These are phyloP conservation scores for Maniola hyperantus DNA, from an alignment of 2,888 invertebrate genomes.

Conservation along the genomic window DNA sequence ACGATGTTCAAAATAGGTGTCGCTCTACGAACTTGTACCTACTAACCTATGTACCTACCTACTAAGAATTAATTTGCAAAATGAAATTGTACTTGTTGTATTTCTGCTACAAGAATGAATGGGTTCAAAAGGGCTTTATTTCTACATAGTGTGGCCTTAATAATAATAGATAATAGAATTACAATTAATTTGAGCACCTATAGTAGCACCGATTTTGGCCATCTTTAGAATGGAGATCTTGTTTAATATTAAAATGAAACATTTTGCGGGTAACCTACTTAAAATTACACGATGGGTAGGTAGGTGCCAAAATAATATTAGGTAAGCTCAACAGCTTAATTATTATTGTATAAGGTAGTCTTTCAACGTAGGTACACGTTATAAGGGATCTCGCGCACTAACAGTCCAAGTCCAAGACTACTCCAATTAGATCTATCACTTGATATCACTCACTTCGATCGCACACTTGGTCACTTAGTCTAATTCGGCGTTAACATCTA, in stretches of 20 bases:
- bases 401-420: too few species aligned
- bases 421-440: too few species aligned
- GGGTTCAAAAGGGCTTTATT: conserved; percentile 25
- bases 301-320: conserved; percentile 6
- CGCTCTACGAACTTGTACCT: neutral
- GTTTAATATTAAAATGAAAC: conserved; percentile 1
- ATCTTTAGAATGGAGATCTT: conserved; percentile 12
- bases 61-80: neutral
- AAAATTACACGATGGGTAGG: neutral
- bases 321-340: neutral
- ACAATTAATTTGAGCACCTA: conserved; percentile 58
- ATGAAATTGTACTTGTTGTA: neutral
- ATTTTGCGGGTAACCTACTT: neutral
- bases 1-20: neutral
- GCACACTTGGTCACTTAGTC: too few species aligned
- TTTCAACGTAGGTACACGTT: neutral
- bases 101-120: neutral
- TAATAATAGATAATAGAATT: conserved; percentile 26
- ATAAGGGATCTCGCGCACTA: too few species aligned
- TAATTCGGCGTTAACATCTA: too few species aligned
- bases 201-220: conserved; percentile 61
- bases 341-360: neutral
- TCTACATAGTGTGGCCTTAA: conserved; percentile 30
- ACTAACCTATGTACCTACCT: too few species aligned
- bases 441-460: too few species aligned